A percentile compares a stretch with the other conserved stretches of the same genome.
Evolutionary conservation across 1,140 invertebrate genomes (phyloP).

Genomic region (Temnothorax curvispinosus): DNA sequence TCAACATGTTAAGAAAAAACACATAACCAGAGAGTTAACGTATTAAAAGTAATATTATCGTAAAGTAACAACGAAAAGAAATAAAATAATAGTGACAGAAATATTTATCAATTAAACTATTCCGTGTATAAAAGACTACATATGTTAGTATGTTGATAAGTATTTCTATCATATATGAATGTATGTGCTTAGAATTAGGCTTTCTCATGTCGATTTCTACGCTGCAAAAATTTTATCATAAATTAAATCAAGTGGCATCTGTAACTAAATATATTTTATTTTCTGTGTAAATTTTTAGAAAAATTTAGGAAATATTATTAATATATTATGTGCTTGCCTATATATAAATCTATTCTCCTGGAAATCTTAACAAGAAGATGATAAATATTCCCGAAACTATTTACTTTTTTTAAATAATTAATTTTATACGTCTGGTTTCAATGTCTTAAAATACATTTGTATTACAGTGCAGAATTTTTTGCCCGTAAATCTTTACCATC

Average conservation of each 20-base stretch:
- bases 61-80: neutral
- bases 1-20: neutral
- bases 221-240: neutral
- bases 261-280: neutral
- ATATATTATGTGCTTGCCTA: neutral
- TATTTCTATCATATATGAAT: neutral
- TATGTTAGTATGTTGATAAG: neutral
- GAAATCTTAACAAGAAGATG: neutral
- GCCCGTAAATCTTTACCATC: neutral
- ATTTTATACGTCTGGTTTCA: constrained; percentile 23
- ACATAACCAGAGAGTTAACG: neutral
- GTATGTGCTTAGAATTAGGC: neutral
- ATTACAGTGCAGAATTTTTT: constrained; percentile 20
- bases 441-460: neutral
- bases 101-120: neutral
- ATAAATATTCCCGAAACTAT: neutral
- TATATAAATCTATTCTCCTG: neutral
- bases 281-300: neutral
- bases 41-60: neutral
- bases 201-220: neutral
- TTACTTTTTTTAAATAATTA: neutral
- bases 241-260: neutral
- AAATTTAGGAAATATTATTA: neutral
- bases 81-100: neutral
- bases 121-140: neutral